Evolutionary conservation across 2,113 vertebrate genomes (phyloP).

Genomic region (Cavia aperea): DNA sequence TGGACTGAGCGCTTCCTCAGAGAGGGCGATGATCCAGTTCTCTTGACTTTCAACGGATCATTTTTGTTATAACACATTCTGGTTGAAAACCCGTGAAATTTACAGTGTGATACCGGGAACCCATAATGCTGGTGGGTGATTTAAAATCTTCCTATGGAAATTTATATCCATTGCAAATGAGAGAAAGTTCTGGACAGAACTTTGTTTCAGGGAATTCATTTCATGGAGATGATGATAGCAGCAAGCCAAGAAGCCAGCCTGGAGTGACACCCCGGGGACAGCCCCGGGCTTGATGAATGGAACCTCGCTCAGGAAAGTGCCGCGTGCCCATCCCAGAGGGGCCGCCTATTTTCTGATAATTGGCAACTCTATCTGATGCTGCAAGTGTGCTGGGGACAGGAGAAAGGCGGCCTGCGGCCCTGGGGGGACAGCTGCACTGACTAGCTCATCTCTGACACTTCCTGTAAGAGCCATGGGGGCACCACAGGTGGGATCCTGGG

Average conservation of each 20-base stretch:
- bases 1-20: background rate
- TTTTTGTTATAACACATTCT: background rate
- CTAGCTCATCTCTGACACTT: background rate
- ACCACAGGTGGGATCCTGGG: background rate
- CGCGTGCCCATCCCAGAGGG: background rate
- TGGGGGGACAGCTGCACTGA: background rate
- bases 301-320: background rate
- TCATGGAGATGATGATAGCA: background rate
- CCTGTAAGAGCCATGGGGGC: background rate
- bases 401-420: constrained; percentile 9
- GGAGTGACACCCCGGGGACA: background rate
- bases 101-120: background rate
- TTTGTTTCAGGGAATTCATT: background rate
- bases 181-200: background rate
- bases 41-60: background rate
- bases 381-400: background rate
- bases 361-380: background rate
- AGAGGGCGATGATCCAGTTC: background rate
- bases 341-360: background rate
- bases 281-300: background rate
- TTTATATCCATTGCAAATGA: constrained; percentile 1
- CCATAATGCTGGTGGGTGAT: background rate
- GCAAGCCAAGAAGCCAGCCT: background rate
- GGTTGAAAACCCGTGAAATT: background rate
- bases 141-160: background rate